Evolutionary conservation across 2,888 invertebrate genomes (phyloP).

Genomic region (Protonemura montana): DNA sequence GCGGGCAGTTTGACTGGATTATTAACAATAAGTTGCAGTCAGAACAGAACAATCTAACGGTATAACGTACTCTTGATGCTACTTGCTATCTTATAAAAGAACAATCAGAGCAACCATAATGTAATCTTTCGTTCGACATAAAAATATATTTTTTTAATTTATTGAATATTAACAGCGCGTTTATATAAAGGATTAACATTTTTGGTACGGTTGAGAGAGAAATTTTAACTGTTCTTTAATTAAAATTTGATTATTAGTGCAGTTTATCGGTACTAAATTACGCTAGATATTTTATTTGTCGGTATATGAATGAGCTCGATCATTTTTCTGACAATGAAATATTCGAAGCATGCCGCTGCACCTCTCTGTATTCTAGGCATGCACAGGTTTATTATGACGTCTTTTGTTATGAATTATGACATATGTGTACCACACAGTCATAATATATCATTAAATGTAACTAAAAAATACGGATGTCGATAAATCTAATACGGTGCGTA

Average conservation of each 20-base stretch:
- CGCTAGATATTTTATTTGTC: no score
- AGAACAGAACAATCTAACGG: constrained; percentile 19
- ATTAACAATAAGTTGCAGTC: neutral
- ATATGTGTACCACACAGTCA: neutral
- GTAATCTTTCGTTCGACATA: neutral
- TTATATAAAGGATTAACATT: neutral
- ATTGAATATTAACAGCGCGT: neutral
- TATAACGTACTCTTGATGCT: neutral
- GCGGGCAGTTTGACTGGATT: neutral
- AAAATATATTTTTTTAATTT: neutral
- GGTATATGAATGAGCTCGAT: neutral
- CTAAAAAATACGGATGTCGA: neutral
- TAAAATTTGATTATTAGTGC: neutral
- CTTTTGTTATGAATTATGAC: constrained; percentile 7
- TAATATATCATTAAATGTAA: neutral
- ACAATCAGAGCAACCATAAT: constrained; percentile 26
- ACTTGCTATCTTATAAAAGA: neutral
- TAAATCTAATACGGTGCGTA: neutral
- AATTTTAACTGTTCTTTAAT: neutral
- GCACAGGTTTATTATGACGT: neutral
- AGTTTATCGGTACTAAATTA: no score
- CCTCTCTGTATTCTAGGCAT: neutral
- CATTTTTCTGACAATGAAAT: neutral
- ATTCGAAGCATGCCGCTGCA: neutral
- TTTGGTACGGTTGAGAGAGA: neutral